Conservation (phyloP, 2,888 invertebrate species). For the Leucozona laternaria region DNA sequence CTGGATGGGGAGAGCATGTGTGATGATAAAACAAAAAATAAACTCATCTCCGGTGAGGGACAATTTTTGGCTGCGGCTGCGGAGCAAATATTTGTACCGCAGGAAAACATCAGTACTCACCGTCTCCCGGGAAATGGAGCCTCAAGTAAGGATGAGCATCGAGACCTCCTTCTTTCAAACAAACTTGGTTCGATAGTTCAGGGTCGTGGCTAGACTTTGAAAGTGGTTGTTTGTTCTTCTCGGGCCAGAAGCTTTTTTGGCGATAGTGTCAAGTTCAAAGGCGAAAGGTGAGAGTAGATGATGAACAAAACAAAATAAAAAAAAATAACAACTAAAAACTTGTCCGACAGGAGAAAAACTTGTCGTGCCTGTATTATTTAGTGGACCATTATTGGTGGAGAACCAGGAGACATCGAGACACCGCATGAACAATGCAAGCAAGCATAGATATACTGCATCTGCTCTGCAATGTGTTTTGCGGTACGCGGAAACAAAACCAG, state of each 20-base stretch:
- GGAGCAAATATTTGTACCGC: slow-evolving; percentile 71
- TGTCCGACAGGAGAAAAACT: slow-evolving; percentile 63
- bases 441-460: slow-evolving; percentile 1
- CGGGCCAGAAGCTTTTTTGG: slow-evolving; percentile 39
- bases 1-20: slow-evolving; percentile 53
- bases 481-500: slow-evolving; percentile 70
- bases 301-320: not conserved
- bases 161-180: not conserved
- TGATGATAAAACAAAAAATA: slow-evolving; percentile 4
- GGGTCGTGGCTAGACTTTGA: slow-evolving; percentile 69
- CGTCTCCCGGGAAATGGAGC: slow-evolving; percentile 51
- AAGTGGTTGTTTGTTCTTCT: slow-evolving; percentile 48
- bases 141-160: slow-evolving; percentile 17
- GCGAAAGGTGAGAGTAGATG: slow-evolving; percentile 43
- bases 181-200: slow-evolving; percentile 70
- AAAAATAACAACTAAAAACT: slow-evolving; percentile 24
- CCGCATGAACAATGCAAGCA: slow-evolving; percentile 48
- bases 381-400: slow-evolving; percentile 61
- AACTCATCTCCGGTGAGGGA: slow-evolving; percentile 65
- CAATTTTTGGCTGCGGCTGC: slow-evolving; percentile 63
- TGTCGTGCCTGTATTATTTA: slow-evolving; percentile 74
- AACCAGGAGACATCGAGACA: slow-evolving; percentile 15
- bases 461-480: slow-evolving; percentile 64
- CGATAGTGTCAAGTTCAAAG: slow-evolving; percentile 73
- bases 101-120: slow-evolving; percentile 30